Evolutionary conservation across 2,888 invertebrate genomes (phyloP).

Genomic region (Tanytarsus gracilentus): DNA sequence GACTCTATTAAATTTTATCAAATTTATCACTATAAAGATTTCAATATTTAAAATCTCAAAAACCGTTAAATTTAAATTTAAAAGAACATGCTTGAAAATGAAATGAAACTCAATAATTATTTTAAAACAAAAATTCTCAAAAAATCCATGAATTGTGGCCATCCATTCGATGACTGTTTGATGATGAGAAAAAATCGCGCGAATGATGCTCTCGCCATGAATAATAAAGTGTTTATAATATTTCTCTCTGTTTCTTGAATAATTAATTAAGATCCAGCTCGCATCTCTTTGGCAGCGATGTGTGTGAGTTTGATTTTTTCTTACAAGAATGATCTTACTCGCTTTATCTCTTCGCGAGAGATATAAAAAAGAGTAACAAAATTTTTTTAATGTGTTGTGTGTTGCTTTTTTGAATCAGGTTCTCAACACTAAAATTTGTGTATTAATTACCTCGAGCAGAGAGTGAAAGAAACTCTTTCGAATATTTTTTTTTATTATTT

Average conservation of each 20-base stretch:
- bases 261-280: constrained; percentile 20
- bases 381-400: neutral
- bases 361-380: neutral
- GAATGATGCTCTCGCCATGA: constrained; percentile 24
- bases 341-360: neutral
- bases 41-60: no score
- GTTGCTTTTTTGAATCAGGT: constrained; percentile 4
- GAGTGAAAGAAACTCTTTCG: constrained; percentile 7
- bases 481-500: constrained; percentile 22
- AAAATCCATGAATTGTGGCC: neutral
- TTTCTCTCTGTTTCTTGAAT: constrained; percentile 23
- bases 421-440: constrained; percentile 25
- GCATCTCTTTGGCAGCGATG: neutral
- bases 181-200: constrained; percentile 2
- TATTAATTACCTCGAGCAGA: constrained; percentile 27
- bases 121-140: neutral
- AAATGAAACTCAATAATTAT: no score
- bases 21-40: no score
- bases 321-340: neutral
- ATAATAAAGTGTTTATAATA: constrained; percentile 29
- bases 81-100: no score
- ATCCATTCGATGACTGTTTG: neutral
- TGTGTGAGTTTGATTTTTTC: neutral
- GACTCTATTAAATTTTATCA: no score
- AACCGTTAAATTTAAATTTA: no score